Conservation (phyloP, 2,888 invertebrate genomes). For the Anagyrus pseudococci region DNA sequence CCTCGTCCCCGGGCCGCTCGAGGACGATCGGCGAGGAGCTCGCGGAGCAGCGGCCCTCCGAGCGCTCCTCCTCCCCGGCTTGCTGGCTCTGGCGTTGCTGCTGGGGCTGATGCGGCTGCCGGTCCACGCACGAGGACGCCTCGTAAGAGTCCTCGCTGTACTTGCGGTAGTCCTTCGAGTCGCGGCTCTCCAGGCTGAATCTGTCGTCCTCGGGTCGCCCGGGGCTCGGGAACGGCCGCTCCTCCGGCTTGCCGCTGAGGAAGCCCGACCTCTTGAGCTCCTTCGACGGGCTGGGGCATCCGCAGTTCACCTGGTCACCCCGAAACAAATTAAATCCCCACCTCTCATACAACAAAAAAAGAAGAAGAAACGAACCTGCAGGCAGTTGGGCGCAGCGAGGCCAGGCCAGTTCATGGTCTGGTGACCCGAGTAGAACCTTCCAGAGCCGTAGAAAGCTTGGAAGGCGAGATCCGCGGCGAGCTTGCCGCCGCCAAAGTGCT, state of each 20-base stretch:
- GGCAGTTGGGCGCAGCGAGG: conserved; percentile 43
- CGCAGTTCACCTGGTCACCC: conserved; percentile 51
- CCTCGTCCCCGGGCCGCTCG: conserved; percentile 57
- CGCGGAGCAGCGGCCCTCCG: conserved; percentile 51
- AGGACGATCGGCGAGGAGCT: conserved; percentile 54
- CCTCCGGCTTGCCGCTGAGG: conserved; percentile 41
- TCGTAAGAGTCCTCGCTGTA: conserved; percentile 26
- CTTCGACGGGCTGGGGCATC: conserved; percentile 55
- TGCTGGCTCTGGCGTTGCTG: not conserved
- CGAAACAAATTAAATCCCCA: conserved; percentile 11
- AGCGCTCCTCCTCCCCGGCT: conserved; percentile 46
- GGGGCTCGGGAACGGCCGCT: conserved; percentile 49
- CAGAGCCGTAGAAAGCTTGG: conserved; percentile 66
- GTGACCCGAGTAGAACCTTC: conserved; percentile 63
- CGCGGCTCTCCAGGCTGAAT: conserved; percentile 46
- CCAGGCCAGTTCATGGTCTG: conserved; percentile 60
- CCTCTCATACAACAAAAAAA: not conserved
- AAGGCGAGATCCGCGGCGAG: conserved; percentile 76
- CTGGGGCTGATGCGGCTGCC: conserved; percentile 16
- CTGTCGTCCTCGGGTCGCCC: conserved; percentile 53
- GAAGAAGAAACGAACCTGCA: conserved; percentile 18
- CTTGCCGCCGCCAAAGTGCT: conserved; percentile 63
- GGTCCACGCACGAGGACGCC: conserved; percentile 26
- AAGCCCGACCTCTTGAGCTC: conserved; percentile 49
- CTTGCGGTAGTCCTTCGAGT: conserved; percentile 42